Evolutionary conservation across 2,888 invertebrate species (phyloP).

Genomic region (Balanococcus diminutus): DNA sequence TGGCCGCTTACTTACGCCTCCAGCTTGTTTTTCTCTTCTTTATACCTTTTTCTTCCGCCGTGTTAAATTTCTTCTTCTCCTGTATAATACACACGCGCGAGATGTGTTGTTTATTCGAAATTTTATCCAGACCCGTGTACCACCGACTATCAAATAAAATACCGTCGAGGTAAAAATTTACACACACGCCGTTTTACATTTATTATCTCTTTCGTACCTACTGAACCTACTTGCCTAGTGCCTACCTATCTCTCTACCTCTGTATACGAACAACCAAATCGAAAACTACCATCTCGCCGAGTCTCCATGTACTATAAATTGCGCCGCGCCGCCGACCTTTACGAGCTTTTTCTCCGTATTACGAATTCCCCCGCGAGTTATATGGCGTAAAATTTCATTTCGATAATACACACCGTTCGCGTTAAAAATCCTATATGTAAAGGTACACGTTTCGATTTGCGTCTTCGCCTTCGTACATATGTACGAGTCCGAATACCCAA

Average conservation of each 20-base stretch:
- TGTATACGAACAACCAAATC: neutral
- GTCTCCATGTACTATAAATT: neutral
- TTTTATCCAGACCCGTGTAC: neutral
- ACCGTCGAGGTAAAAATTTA: conserved; percentile 7
- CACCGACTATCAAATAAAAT: neutral
- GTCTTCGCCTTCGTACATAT: neutral
- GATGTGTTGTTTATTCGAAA: neutral
- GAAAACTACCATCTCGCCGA: neutral
- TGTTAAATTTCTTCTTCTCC: neutral
- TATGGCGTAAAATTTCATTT: neutral
- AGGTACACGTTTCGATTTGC: neutral
- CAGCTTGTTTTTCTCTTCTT: neutral
- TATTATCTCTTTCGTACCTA: neutral
- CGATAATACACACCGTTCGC: neutral
- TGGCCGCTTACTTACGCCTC: no score
- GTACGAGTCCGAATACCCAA: neutral
- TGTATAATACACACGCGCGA: neutral
- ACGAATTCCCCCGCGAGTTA: neutral
- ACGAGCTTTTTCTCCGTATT: neutral
- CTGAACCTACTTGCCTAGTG: no score
- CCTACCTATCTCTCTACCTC: no score
- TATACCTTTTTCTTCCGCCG: neutral
- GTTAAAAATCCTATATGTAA: neutral
- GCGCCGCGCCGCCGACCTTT: neutral
- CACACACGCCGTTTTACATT: neutral